Conservation (phyloP, 2,797 vertebrate genomes). For the Ispidina picta region DNA sequence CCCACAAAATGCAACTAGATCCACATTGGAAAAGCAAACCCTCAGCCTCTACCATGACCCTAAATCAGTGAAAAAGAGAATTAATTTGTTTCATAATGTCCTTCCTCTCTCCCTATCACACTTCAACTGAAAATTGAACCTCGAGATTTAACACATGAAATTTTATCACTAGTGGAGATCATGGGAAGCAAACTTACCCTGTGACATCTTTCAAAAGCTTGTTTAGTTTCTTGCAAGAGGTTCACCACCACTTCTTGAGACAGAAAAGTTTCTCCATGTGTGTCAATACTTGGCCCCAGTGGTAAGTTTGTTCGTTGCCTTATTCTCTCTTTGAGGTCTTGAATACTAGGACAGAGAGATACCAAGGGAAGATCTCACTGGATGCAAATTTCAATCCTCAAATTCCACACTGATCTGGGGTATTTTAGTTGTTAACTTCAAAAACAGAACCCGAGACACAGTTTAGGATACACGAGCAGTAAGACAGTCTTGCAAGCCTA, state of each 20-base stretch:
- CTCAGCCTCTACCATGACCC: neutral
- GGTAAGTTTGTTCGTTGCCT: conserved; percentile 94
- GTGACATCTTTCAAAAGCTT: conserved; percentile 98
- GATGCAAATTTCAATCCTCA: neutral
- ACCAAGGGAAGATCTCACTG: neutral
- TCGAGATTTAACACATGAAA: neutral
- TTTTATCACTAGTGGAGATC: neutral
- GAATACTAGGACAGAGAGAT: conserved; percentile 83
- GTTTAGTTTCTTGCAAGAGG: conserved; percentile 96
- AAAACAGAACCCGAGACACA: conserved; percentile 33
- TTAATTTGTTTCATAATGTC: neutral
- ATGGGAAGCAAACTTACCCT: conserved; percentile 79
- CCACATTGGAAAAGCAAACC: neutral
- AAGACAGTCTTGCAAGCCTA: conserved; percentile 49
- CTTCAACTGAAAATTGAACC: neutral
- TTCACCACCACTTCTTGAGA: conserved; percentile 98
- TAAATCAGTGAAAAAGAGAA: neutral
- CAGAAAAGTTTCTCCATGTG: conserved; percentile 96
- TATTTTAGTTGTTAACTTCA: conserved; percentile 31
- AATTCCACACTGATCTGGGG: neutral
- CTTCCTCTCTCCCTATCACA: neutral
- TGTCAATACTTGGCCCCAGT: conserved; percentile 94
- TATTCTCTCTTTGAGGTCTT: conserved; percentile 96
- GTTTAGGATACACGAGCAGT: conserved; percentile 41
- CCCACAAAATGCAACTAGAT: neutral